A percentile compares a stretch with the other conserved stretches of the same genome.
These are phyloP conservation scores for Gorsachius magnificus DNA, from an alignment of 2,797 vertebrate genomes.

Conservation along the genomic window DNA sequence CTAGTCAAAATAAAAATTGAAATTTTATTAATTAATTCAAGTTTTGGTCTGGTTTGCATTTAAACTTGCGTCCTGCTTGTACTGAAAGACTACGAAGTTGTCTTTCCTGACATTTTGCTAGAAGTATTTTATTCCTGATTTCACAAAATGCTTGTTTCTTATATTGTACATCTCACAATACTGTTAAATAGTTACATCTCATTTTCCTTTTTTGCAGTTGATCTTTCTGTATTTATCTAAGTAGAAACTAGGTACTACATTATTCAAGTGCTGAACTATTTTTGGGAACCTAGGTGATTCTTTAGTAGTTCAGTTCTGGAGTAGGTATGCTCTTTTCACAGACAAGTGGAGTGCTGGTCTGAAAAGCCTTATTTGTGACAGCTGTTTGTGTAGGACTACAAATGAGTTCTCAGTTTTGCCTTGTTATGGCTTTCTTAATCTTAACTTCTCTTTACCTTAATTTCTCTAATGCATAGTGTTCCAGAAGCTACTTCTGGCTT, in stretches of 20 bases:
- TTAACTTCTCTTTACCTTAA: background rate
- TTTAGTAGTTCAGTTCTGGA: background rate
- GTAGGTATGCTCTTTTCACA: background rate
- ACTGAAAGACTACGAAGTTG: background rate
- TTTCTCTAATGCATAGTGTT: background rate
- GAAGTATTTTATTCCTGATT: background rate
- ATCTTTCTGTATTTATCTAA: background rate
- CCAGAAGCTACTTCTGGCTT: background rate
- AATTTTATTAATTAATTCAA: background rate
- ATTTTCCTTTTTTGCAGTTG: background rate
- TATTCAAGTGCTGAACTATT: background rate
- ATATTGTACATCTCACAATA: background rate
- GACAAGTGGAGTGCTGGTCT: background rate
- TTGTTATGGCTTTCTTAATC: background rate
- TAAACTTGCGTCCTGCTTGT: background rate
- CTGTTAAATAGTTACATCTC: fast-evolving
- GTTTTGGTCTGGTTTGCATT: background rate
- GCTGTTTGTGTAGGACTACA: background rate
- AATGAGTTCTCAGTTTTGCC: background rate
- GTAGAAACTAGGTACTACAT: background rate
- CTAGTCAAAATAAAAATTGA: background rate
- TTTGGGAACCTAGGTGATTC: background rate
- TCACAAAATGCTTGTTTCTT: background rate
- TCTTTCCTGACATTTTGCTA: background rate
- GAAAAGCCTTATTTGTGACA: background rate